Evolutionary conservation across 1,140 invertebrate genomes (phyloP).

Genomic region (Drosophila azteca): DNA sequence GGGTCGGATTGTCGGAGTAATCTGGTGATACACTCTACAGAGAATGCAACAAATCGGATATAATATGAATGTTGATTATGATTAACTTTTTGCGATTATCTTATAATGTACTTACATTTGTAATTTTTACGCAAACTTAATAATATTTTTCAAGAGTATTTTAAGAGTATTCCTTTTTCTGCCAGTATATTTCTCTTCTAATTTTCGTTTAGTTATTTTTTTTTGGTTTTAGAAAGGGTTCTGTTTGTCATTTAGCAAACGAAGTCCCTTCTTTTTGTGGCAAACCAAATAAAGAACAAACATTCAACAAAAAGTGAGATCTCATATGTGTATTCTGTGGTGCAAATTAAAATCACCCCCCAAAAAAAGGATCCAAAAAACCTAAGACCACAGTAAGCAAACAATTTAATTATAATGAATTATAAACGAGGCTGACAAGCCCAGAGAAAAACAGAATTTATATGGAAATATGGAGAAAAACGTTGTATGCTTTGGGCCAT

Average conservation of each 20-base stretch:
- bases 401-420: slow-evolving; percentile 82
- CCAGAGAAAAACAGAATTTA: slow-evolving; percentile 45
- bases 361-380: slow-evolving; percentile 30
- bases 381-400: slow-evolving; percentile 55
- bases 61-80: too few relatives aligned
- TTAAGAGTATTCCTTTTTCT: slow-evolving; percentile 13
- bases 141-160: not conserved
- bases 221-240: slow-evolving; percentile 41
- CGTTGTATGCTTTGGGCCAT: slow-evolving; percentile 29
- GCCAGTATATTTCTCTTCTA: not conserved
- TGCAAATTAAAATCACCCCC: slow-evolving; percentile 66
- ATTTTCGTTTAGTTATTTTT: slow-evolving; percentile 51
- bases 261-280: slow-evolving; percentile 63
- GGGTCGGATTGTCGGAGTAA: slow-evolving; percentile 20
- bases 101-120: too few relatives aligned
- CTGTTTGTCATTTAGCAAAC: slow-evolving; percentile 35
- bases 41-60: too few relatives aligned
- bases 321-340: slow-evolving; percentile 18
- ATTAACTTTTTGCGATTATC: too few relatives aligned
- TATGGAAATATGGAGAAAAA: slow-evolving; percentile 44
- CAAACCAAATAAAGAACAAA: slow-evolving; percentile 69
- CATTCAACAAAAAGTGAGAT: slow-evolving; percentile 44
- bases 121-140: too few relatives aligned
- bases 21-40: slow-evolving; percentile 1
- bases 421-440: slow-evolving; percentile 64